Evolutionary conservation across 2,888 invertebrate genomes (phyloP).

Genomic region (Ernsta delagoae): DNA sequence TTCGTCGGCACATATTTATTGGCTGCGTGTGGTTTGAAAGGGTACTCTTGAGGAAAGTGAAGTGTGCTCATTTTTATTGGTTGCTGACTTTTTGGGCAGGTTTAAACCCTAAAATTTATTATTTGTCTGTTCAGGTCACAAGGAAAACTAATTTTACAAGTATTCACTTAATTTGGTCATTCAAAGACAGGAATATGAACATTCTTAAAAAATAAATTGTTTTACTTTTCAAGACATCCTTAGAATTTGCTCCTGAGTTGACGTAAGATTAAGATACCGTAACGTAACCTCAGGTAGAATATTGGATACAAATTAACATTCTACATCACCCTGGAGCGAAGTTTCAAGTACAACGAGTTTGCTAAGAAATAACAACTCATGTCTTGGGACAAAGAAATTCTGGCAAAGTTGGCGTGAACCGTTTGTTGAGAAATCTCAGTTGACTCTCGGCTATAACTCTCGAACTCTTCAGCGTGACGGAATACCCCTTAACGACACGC

Average conservation of each 20-base stretch:
- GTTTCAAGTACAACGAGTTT: not conserved
- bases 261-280: too few species aligned
- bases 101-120: too few species aligned
- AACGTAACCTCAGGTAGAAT: not conserved
- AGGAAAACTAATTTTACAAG: too few species aligned
- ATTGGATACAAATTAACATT: not conserved
- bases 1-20: not conserved
- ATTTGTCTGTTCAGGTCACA: too few species aligned
- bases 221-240: too few species aligned
- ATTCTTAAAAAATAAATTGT: too few species aligned
- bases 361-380: not conserved
- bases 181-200: too few species aligned
- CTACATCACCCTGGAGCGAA: not conserved
- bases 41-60: too few species aligned
- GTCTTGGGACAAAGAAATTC: constrained; percentile 19
- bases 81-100: too few species aligned
- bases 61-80: too few species aligned
- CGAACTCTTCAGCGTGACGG: constrained; percentile 61
- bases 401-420: constrained; percentile 17
- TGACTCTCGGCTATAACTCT: constrained; percentile 58
- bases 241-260: too few species aligned
- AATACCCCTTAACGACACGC: constrained; percentile 49
- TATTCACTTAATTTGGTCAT: too few species aligned
- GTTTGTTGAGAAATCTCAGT: constrained; percentile 33
- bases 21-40: not conserved